These are phyloP conservation scores for Deilephila porcellus DNA, from an alignment of 2,888 invertebrate genomes.

Conservation along the genomic window DNA sequence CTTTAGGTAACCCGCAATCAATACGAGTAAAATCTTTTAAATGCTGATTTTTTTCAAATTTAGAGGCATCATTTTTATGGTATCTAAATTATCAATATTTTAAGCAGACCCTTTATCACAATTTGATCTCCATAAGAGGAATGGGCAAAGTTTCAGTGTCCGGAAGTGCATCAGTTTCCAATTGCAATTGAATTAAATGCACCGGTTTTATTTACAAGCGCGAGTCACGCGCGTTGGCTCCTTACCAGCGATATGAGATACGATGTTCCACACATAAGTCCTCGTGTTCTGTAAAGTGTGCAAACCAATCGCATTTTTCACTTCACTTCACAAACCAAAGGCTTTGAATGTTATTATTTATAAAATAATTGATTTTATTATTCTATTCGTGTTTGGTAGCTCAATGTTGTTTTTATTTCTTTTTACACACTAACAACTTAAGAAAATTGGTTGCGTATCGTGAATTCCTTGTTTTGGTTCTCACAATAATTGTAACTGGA, in stretches of 20 bases:
- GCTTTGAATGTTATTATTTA: not conserved
- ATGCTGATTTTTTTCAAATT: too few species aligned
- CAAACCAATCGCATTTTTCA: not conserved
- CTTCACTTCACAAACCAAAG: not conserved
- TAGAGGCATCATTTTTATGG: too few species aligned
- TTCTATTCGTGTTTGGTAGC: too few species aligned
- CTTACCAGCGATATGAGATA: constrained; percentile 7
- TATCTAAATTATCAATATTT: not conserved
- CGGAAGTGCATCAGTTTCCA: not conserved
- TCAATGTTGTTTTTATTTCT: too few species aligned
- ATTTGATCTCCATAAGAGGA: not conserved
- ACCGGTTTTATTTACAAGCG: constrained; percentile 9
- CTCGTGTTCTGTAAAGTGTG: not conserved
- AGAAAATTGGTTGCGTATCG: too few species aligned
- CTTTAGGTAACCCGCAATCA: too few species aligned
- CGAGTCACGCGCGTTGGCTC: constrained; percentile 18
- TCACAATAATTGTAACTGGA: too few species aligned
- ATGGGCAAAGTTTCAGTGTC: not conserved
- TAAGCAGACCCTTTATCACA: not conserved
- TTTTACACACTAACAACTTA: too few species aligned
- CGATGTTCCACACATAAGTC: not conserved
- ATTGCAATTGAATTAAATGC: constrained; percentile 5
- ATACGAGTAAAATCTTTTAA: too few species aligned
- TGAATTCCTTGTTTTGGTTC: too few species aligned
- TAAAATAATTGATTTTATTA: too few species aligned